Conservation (phyloP, 1,140 invertebrate genomes). For the Octopus bimaculoides region DNA sequence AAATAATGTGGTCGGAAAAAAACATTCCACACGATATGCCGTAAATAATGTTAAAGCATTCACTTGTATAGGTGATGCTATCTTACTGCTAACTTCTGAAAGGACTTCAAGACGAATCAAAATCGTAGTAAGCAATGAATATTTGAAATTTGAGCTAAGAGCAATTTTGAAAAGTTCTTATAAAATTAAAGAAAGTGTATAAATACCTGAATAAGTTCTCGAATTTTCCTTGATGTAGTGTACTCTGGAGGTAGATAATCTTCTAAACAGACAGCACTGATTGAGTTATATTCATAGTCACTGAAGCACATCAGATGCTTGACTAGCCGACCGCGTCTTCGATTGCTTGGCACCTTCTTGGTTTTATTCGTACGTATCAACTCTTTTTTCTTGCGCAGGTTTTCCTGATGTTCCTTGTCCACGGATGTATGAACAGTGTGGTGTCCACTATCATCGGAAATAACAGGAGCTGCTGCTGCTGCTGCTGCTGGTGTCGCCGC, state of each 20-base stretch:
- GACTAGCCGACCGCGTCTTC: slow-evolving; percentile 37
- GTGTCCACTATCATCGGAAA: slow-evolving; percentile 15
- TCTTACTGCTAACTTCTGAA: no score
- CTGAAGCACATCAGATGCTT: slow-evolving; percentile 47
- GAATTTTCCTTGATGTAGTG: slow-evolving; percentile 62
- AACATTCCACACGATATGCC: no score
- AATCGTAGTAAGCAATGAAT: no score
- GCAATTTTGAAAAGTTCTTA: no score
- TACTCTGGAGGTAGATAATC: slow-evolving; percentile 63
- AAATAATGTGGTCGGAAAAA: no score
- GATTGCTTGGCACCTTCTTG: slow-evolving; percentile 50
- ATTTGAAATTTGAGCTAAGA: no score
- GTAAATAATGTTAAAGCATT: no score
- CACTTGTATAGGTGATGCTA: no score
- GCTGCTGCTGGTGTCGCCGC: slow-evolving; percentile 17
- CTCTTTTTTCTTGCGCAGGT: slow-evolving; percentile 45
- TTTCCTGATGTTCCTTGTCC: slow-evolving; percentile 38
- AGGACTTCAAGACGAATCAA: no score
- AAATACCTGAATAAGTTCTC: slow-evolving; percentile 63
- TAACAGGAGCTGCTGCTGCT: slow-evolving; percentile 4
- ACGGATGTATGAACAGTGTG: not conserved
- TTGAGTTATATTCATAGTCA: slow-evolving; percentile 33
- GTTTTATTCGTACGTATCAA: slow-evolving; percentile 50
- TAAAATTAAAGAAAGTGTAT: not conserved
- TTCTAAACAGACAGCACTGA: slow-evolving; percentile 33